Conservation (phyloP, 2,888 invertebrate genomes). For the Thereva unica region DNA sequence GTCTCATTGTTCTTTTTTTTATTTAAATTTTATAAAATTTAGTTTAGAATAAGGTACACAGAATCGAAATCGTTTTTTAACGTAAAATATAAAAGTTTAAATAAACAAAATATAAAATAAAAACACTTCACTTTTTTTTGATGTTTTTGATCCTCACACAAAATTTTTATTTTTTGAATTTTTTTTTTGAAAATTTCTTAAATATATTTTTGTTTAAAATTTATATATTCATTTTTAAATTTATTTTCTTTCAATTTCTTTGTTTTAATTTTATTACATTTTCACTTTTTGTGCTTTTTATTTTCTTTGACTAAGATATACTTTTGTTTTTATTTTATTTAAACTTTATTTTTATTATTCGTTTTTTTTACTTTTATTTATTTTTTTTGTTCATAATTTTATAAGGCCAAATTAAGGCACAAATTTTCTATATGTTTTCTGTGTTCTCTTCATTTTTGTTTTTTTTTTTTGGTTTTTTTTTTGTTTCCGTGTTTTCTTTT, state of each 20-base stretch:
- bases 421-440: slow-evolving; percentile 42
- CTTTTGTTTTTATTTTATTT: slow-evolving; percentile 37
- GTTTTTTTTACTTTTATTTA: slow-evolving; percentile 35
- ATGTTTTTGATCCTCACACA: too few relatives aligned
- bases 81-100: too few relatives aligned
- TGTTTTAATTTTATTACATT: slow-evolving; percentile 16
- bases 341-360: slow-evolving; percentile 38
- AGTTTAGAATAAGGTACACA: too few relatives aligned
- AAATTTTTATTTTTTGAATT: too few relatives aligned
- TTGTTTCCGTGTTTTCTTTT: slow-evolving; percentile 26
- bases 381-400: slow-evolving; percentile 38
- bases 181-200: too few relatives aligned
- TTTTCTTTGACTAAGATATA: not conserved
- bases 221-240: too few relatives aligned
- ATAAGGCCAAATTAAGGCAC: slow-evolving; percentile 49
- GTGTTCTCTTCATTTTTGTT: slow-evolving; percentile 15
- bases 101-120: too few relatives aligned
- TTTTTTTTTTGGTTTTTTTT: slow-evolving; percentile 14
- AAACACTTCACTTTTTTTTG: too few relatives aligned
- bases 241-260: slow-evolving; percentile 12
- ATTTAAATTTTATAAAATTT: too few relatives aligned
- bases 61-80: too few relatives aligned
- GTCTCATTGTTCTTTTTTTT: too few relatives aligned
- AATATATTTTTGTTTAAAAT: too few relatives aligned
- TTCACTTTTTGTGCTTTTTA: slow-evolving; percentile 1